Evolutionary conservation across 2,888 invertebrate species (phyloP), one percentile per base, ranked within the genome.

Genomic region (Hecatera dysodea): DNA sequence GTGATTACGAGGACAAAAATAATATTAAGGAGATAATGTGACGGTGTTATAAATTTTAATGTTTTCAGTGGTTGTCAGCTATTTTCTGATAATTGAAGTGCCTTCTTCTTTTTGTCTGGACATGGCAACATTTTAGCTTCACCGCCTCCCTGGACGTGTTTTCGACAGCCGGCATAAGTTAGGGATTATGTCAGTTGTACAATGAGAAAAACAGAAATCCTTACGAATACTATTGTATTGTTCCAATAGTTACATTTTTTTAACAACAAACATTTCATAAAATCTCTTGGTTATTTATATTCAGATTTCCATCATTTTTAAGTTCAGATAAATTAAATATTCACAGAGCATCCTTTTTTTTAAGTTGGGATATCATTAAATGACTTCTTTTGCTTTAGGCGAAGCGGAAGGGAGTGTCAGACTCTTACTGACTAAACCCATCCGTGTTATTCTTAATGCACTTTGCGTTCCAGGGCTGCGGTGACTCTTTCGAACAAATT

Each of bases 1-100:
- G 77, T 75, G 84, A 86, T 86, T 84, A 83, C 77, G 80, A 75
- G 48, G 68, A 72, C 67, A 72, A 82, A 63, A 78, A 73, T 39
- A 75, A 74, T 75, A 77, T 75, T 75, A 77, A 53, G 64, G 39
- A 60, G 60, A 66, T 74, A 70, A 71, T 71, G 75, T 59, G 53
- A 66, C 44, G 60, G 36, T 46, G 61, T 36, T 59, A 70, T 72
- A 46, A 57, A 65, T 67, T 42, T 55, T 12, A n/a, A 68, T 70
- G 65, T 22, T 8, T 66, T 64, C 22, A 66, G 63, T 56, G 64
- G 44, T 57, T 63, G 12, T 24, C 33, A 66, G 61, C 39, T 15
- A 66, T 56, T 72, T 60, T 44, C 12, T 22, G 22, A 55, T 29
- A 24, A 53, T 55, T 64, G 22, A 19, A 29, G 17, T 15, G 53